Conservation (phyloP, 2,113 vertebrate species). For the Monarcha castaneiventris region DNA sequence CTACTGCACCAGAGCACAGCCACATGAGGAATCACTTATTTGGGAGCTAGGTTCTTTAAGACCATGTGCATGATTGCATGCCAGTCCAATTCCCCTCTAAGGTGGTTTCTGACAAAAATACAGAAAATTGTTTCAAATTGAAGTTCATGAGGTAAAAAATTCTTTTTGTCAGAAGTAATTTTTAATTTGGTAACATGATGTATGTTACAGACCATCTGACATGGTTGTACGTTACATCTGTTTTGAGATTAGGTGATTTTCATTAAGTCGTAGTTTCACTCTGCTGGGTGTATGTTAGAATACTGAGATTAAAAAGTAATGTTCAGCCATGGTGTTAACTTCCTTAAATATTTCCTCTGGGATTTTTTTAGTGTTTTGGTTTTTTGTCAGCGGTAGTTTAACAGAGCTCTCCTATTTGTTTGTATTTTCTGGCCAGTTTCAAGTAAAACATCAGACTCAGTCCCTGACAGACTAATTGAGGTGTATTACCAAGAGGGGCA, state of each 20-base stretch:
- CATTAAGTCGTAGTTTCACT: not conserved
- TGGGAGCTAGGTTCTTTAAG: not conserved
- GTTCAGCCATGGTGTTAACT: not conserved
- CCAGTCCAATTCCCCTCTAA: not conserved
- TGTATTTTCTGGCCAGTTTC: not conserved
- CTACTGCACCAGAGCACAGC: not conserved
- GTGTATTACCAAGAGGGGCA: not conserved
- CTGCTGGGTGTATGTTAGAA: not conserved
- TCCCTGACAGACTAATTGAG: not conserved
- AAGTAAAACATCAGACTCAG: not conserved
- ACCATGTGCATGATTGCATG: not conserved
- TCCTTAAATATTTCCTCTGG: not conserved
- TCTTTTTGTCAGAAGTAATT: not conserved
- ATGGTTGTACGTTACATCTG: not conserved
- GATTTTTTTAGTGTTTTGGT: not conserved
- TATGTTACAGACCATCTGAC: not conserved
- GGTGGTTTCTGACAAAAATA: not conserved
- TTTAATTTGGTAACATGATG: not conserved
- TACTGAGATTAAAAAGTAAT: not conserved
- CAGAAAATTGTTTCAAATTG: not conserved
- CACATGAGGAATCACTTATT: not conserved
- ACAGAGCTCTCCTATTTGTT: not conserved
- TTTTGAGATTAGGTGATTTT: not conserved
- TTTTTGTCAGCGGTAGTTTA: not conserved
- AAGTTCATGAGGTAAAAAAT: not conserved